Conservation (phyloP, 2,113 vertebrate species). For the Brachyhypopomus occidentalis region DNA sequence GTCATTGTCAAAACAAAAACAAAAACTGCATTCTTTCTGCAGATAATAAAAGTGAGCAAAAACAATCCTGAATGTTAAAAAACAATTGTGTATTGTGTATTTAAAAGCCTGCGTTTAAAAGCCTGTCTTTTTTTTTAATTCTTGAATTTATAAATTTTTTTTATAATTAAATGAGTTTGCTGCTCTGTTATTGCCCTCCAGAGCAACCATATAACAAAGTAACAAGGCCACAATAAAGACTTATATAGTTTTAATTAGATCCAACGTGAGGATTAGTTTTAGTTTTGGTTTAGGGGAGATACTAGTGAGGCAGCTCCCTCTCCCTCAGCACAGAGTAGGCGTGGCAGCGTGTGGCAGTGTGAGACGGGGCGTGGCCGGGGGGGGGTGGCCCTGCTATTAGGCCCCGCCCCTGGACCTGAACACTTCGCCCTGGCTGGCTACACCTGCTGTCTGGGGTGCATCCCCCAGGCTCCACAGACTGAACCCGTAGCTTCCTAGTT, state of each 20-base stretch:
- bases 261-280: constrained; percentile 42
- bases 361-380: constrained; percentile 57
- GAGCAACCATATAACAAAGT: constrained; percentile 11
- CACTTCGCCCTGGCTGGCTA: constrained; percentile 50
- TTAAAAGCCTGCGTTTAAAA: no score
- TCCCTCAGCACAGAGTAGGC: constrained; percentile 41
- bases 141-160: no score
- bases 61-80: constrained; percentile 1
- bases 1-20: not conserved
- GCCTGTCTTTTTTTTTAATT: no score
- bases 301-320: constrained; percentile 50
- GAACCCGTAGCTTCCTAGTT: constrained; percentile 61
- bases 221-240: constrained; percentile 29
- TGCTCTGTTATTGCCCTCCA: not conserved
- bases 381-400: constrained; percentile 55
- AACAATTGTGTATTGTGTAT: no score
- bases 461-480: constrained; percentile 55
- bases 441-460: constrained; percentile 54
- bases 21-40: constrained; percentile 1
- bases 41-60: constrained; percentile 10
- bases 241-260: constrained; percentile 27
- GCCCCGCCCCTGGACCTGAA: constrained; percentile 57
- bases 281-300: constrained; percentile 41
- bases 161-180: not conserved
- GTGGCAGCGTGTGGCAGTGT: constrained; percentile 54